These are phyloP conservation scores for Odontesthes bonariensis DNA, from an alignment of 2,113 vertebrate genomes.

Conservation along the genomic window DNA sequence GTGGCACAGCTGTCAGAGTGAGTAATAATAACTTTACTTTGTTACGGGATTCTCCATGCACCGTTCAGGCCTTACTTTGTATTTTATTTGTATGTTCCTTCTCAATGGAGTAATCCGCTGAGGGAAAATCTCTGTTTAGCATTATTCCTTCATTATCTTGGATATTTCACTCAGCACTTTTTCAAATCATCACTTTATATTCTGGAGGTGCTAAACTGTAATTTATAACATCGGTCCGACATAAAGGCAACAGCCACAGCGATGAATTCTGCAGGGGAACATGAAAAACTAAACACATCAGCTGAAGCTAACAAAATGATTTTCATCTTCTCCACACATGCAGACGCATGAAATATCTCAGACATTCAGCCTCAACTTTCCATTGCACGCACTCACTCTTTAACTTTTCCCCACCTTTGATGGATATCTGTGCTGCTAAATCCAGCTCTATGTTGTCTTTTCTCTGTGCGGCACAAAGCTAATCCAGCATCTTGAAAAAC, in stretches of 20 bases:
- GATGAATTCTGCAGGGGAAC: constrained; percentile 17
- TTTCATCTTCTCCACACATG: constrained; percentile 34
- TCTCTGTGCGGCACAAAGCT: constrained; percentile 38
- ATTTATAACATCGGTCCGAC: constrained; percentile 30
- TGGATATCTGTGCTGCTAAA: constrained; percentile 51
- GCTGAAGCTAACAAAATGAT: constrained; percentile 42
- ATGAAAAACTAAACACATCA: constrained; percentile 37
- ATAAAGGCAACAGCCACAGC: constrained; percentile 23
- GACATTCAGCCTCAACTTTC: constrained; percentile 41
- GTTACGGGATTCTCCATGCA: constrained; percentile 30
- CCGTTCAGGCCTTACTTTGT: constrained; percentile 32
- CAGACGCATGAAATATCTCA: constrained; percentile 32
- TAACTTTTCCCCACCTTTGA: constrained; percentile 62
- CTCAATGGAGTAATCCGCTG: constrained; percentile 19
- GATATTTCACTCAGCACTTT: constrained; percentile 19
- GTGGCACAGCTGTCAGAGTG: constrained; percentile 11
- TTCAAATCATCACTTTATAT: constrained; percentile 25
- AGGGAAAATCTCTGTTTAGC: constrained; percentile 15
- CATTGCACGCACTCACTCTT: constrained; percentile 33
- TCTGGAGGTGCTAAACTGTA: constrained; percentile 16
- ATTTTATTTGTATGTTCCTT: constrained; percentile 39
- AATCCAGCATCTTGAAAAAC: constrained; percentile 50
- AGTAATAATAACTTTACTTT: constrained; percentile 37
- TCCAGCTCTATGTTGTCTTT: constrained; percentile 52
- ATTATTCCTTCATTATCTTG: constrained; percentile 27